These are phyloP conservation scores for Drosophila colorata DNA, from an alignment of 2,888 invertebrate species.

Conservation along the genomic window DNA sequence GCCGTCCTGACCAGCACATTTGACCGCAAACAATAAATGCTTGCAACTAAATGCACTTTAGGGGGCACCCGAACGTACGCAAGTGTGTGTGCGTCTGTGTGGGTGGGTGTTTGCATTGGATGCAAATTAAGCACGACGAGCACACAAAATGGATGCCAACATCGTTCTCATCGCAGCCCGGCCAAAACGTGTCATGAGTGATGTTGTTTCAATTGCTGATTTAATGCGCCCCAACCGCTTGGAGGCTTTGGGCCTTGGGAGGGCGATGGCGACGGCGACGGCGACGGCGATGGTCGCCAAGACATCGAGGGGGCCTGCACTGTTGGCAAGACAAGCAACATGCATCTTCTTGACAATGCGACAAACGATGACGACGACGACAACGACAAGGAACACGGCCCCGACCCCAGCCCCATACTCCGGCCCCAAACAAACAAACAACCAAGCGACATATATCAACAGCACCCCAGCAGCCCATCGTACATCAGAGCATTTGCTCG, in stretches of 20 bases:
- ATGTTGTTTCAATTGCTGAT: slow-evolving; percentile 82
- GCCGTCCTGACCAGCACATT: slow-evolving; percentile 58
- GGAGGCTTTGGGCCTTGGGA: slow-evolving; percentile 40
- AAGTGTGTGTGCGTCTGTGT: not conserved
- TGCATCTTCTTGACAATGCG: slow-evolving; percentile 82
- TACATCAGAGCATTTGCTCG: slow-evolving; percentile 81
- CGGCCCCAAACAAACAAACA: slow-evolving; percentile 64
- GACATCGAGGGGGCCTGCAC: slow-evolving; percentile 34
- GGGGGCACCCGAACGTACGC: too few species aligned
- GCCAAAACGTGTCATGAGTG: slow-evolving; percentile 81
- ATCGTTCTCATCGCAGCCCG: slow-evolving; percentile 38
- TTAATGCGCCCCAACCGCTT: slow-evolving; percentile 71
- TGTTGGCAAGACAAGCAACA: slow-evolving; percentile 78
- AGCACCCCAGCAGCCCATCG: slow-evolving; percentile 60
- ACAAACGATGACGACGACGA: slow-evolving; percentile 79
- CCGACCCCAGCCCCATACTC: slow-evolving; percentile 1
- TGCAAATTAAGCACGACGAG: slow-evolving; percentile 79
- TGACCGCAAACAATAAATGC: slow-evolving; percentile 82
- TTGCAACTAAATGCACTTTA: slow-evolving; percentile 27
- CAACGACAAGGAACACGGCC: slow-evolving; percentile 66
- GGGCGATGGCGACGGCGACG: slow-evolving; percentile 24
- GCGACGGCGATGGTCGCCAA: slow-evolving; percentile 8
- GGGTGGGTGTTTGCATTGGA: slow-evolving; percentile 42
- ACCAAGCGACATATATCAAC: slow-evolving; percentile 80
- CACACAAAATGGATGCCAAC: slow-evolving; percentile 66